Base-by-base conservation (phyloP, 1,140 invertebrate species). In the Polypedilum vanderplanki region DNA sequence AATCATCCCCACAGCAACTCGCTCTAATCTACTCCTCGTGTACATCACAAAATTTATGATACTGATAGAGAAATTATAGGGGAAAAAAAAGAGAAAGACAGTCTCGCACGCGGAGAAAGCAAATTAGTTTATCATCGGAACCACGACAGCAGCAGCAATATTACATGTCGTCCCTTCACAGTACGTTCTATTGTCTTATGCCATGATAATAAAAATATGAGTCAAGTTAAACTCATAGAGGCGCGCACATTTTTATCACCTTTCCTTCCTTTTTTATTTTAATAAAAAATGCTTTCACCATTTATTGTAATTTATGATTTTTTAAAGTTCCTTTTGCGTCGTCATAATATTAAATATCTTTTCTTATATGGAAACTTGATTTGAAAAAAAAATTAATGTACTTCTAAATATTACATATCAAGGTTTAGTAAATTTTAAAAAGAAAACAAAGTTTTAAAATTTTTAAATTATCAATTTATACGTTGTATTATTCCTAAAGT, bases 91-190 rank as follows among this genome's bases (percentile, higher is more conserved):
- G 15, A 20, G 15, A 70, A n/a, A 46, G 46, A 12, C 12, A 12
- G 46, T 12, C 46, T 4, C 46, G n/a, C n/a, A 57, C 10, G n/a
- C 12, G 12, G 46, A 57, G n/a, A n/a, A 9, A 70, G 65, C n/a
- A 70, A 70, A 70, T 70, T 70, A 70, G 65, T 70, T 70, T 70
- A 70, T 70, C 65, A 70, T 70, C 65, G 18, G 9, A 20, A 18
- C 15, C 17, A 22, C 15, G 20, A 70, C 65, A 18, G 65, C 65
- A 22, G 17, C 65, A 70, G 17, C 65, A 70, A 18, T 17, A 70
- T 70, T 17, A 70, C 20, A 70, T 70, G 65, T 70, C 65, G 65
- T 70, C 65, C 65, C 65, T 70, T 70, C 20, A 70, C 65, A 70
- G 18, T 70, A 70, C 17, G 65, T 17, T 18, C 65, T 18, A 70